These are phyloP conservation scores for Abscondita cerata DNA, from an alignment of 2,888 invertebrate genomes.

Conservation along the genomic window DNA sequence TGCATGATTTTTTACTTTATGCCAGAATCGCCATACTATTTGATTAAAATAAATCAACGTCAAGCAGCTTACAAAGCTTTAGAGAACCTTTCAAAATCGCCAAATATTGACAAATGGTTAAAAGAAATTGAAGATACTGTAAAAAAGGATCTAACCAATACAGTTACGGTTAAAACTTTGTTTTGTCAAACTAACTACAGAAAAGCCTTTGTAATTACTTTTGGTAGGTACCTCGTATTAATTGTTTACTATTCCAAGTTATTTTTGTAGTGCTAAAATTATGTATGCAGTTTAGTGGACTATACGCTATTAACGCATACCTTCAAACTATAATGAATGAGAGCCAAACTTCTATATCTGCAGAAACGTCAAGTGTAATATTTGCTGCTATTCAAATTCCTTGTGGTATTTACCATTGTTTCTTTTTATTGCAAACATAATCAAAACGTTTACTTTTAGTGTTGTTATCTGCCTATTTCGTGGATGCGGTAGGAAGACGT, in stretches of 20 bases:
- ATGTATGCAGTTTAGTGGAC: not conserved
- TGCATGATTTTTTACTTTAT: constrained; percentile 55
- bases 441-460: not conserved
- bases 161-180: not conserved
- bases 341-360: not conserved
- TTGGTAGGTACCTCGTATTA: not conserved
- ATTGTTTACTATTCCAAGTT: not conserved
- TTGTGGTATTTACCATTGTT: not conserved
- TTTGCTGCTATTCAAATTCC: not conserved
- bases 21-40: constrained; percentile 60
- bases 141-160: not conserved
- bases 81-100: not conserved
- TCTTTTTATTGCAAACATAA: not conserved
- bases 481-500: not conserved
- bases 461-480: not conserved
- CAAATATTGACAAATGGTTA: not conserved
- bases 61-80: constrained; percentile 50
- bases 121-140: not conserved
- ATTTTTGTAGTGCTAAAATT: not conserved
- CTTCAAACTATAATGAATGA: constrained; percentile 3
- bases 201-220: constrained; percentile 14
- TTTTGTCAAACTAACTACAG: not conserved
- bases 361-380: not conserved
- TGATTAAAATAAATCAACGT: constrained; percentile 55
- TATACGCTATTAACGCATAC: constrained; percentile 43